phyloP scores from a whole-genome alignment of 1,140 invertebrate species.

The Drosophila orena region DNA sequence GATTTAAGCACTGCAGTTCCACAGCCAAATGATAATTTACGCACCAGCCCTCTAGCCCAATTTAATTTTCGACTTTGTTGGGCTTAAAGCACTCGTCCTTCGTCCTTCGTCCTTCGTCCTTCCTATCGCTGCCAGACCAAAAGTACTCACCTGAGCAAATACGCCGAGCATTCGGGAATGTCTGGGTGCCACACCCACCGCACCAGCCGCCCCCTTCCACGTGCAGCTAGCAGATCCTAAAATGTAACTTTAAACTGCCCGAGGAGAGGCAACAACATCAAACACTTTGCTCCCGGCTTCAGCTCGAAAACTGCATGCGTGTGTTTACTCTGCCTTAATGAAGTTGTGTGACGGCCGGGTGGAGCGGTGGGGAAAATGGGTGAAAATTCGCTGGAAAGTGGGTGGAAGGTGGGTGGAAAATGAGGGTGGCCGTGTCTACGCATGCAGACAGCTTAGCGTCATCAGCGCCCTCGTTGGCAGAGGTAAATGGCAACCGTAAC shows the following conservation, averaged over 20 bases:
- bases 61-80: conserved; percentile 55
- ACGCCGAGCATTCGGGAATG: conserved; percentile 33
- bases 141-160: conserved; percentile 54
- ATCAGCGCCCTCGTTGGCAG: conserved; percentile 41
- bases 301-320: conserved; percentile 76
- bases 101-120: conserved; percentile 5
- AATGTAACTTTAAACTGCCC: conserved; percentile 80
- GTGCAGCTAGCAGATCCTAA: conserved; percentile 31
- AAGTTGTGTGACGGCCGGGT: conserved; percentile 61
- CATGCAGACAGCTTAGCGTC: conserved; percentile 67
- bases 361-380: neutral
- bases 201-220: neutral
- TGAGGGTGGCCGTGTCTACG: conserved; percentile 37
- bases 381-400: no score
- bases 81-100: conserved; percentile 35
- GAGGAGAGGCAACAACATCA: conserved; percentile 67
- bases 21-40: no score
- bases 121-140: conserved; percentile 17
- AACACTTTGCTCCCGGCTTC: conserved; percentile 72
- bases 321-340: conserved; percentile 83
- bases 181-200: conserved; percentile 17
- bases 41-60: no score
- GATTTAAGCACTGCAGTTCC: no score
- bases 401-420: conserved; percentile 7
- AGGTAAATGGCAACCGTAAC: conserved; percentile 62